Base-by-base conservation (phyloP, 1,140 invertebrate genomes). In the Neoseiulus cucumeris region DNA sequence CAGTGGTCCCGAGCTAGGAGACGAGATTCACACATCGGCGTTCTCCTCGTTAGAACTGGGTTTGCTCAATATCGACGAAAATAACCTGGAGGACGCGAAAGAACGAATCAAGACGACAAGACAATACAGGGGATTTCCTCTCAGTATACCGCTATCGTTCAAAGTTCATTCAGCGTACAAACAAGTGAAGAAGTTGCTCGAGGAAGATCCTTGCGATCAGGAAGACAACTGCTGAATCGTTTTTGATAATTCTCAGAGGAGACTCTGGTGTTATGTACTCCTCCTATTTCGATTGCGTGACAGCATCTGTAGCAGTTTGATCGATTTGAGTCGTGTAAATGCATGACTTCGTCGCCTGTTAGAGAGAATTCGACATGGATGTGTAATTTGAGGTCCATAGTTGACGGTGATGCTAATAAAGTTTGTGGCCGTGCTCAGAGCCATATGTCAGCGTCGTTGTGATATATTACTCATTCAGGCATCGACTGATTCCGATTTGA, bases 81-180 rank as follows among this genome's bases (percentile, higher is more conserved):
- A 33, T 25, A 25, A 29, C 22, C 51, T 59, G 14, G 51, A n/a
- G 2, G 51, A 59, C 14, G 51, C 51, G 14, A 59, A 59, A 20
- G 51, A 59, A 9, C 14, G 22, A 14, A 59, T 59, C 22, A 59
- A 59, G 22, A 14, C 9, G 2, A 59, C 51, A 14, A 17, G 51
- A 25, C 25, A 25, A 59, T 59, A 59, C 51, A 25, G 51, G 17
- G 33, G 51, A 17, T 59, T 47, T 25, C 51, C 51, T 12, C 51
- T 59, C 25, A 59, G 51, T 20, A 59, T 59, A 29, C 51, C 51
- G 14, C 25, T 59, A 2, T 59, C 51, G 4, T 59, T 59, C 22
- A 59, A 59, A 33, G 51, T 59, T 25, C 51, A 59, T 25, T 59
- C 51, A 59, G 51, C 51, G 17, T 59, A 59, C 9, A 59, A 59